Percentiles rank a stretch among this genome's conserved stretches.
Conservation (phyloP, 2,888 invertebrate species). For the Pollenia griseotomentosa region DNA sequence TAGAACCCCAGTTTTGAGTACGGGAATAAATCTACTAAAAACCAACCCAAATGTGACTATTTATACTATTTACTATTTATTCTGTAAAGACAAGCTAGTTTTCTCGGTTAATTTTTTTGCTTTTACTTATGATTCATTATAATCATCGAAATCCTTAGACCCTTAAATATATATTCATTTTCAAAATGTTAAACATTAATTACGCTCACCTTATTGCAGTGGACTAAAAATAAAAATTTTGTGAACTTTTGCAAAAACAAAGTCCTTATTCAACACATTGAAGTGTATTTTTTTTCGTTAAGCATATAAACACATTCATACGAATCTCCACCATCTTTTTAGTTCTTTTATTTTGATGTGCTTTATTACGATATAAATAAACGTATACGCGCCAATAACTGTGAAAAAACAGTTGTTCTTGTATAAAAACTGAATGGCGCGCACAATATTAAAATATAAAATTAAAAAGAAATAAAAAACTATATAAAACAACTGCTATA, state of each 20-base stretch:
- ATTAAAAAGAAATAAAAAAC: constrained; percentile 14
- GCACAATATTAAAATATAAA: constrained; percentile 47
- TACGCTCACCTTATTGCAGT: neutral
- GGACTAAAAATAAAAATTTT: neutral
- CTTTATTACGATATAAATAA: constrained; percentile 56
- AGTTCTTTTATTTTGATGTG: constrained; percentile 25
- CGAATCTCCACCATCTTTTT: constrained; percentile 6
- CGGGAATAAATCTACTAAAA: too few relatives aligned
- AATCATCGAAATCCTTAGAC: too few relatives aligned
- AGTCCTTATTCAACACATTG: constrained; percentile 21
- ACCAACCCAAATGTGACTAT: too few relatives aligned
- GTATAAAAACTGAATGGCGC: constrained; percentile 40
- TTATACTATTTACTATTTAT: too few relatives aligned
- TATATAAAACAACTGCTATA: constrained; percentile 26
- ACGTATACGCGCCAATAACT: constrained; percentile 60
- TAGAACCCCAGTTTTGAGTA: too few relatives aligned
- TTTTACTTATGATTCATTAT: too few relatives aligned
- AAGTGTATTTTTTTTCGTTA: constrained; percentile 14
- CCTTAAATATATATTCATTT: too few relatives aligned
- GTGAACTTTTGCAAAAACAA: constrained; percentile 13
- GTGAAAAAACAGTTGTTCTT: constrained; percentile 46
- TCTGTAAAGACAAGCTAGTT: too few relatives aligned
- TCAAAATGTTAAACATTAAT: neutral
- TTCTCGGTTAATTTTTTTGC: too few relatives aligned
- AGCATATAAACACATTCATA: constrained; percentile 24